Base-by-base conservation (phyloP, 2,113 vertebrate genomes). In the Buteo buteo region DNA sequence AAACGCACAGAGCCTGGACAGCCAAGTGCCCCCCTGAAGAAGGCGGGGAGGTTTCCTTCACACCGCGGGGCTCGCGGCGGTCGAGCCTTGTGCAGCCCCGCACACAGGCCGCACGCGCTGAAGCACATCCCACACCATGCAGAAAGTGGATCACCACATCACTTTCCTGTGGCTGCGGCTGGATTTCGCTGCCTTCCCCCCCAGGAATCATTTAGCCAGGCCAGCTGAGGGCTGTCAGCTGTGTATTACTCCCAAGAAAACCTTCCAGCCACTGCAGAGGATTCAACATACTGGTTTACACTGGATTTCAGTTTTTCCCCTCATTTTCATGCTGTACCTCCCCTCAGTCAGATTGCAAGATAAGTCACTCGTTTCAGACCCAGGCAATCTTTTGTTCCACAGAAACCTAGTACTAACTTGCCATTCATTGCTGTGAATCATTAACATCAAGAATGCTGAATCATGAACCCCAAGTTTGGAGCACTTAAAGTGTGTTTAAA, bases 1-100 rank as follows among this genome's bases (percentile, higher is more conserved):
- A 6, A 42, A 16, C 10, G 4, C 31, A 7, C 32, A 1, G 22
- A 22, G 66, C 44, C 44, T 7, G 14, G 29, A 11, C 34, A 38
- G 50, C 21, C 70, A 11, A 34, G 25, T 2, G 42, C 17, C 21
- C 22, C 42, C 14, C 32, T 16, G 24, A 16, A 31, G 19, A 36
- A 44, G 34, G 58, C 21, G 14, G 38, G 34, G 28, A 45, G 40
- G 59, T 31, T 26, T 85, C 57, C 40, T 55, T 31, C 49, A 4
- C 34, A 1, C 36, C 4, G 0, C 1, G 3, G 36, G 44, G 31
- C n/a, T 58, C 2, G 3, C 24, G 7, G n/a, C 0, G 9, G 24
- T 8, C 9, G 1, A 47, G 45, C 19, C 15, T 22, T 6, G 0
- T 6, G 52, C 44, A 32, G 52, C 61, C 52, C 32, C 4, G 0